Evolutionary conservation across 37 sponge, comb jelly and placozoan genomes (phyloP).

Genomic region (Petrosia ficiformis): DNA sequence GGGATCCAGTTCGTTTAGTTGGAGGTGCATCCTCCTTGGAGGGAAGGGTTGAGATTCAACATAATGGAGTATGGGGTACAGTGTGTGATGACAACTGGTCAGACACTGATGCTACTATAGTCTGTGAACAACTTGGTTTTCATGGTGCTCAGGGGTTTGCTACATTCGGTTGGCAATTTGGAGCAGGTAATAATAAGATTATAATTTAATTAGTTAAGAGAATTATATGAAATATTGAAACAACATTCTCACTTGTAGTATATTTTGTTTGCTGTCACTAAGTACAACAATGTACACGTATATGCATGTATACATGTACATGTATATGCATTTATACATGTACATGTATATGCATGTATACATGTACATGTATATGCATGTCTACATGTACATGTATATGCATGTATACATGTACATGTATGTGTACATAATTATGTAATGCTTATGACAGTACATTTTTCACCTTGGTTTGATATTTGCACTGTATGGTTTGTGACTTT

Average conservation of each 20-base stretch:
- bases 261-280: neutral
- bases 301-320: constrained; percentile 12
- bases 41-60: constrained; percentile 18
- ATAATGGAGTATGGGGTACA: constrained; percentile 32
- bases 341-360: neutral
- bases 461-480: no score
- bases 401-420: constrained; percentile 9
- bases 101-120: constrained; percentile 3
- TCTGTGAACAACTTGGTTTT: constrained; percentile 40
- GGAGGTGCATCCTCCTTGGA: constrained; percentile 12
- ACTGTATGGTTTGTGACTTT: no score
- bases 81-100: constrained; percentile 28
- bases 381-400: constrained; percentile 2
- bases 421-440: neutral
- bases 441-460: neutral
- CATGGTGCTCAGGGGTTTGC: neutral
- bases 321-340: constrained; percentile 11
- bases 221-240: no score
- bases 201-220: no score
- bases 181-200: constrained; percentile 3
- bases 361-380: neutral
- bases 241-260: no score
- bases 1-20: neutral
- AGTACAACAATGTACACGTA: neutral
- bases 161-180: neutral